Conservation (phyloP, 2,888 invertebrate genomes). For the Drosophila longiperda region DNA sequence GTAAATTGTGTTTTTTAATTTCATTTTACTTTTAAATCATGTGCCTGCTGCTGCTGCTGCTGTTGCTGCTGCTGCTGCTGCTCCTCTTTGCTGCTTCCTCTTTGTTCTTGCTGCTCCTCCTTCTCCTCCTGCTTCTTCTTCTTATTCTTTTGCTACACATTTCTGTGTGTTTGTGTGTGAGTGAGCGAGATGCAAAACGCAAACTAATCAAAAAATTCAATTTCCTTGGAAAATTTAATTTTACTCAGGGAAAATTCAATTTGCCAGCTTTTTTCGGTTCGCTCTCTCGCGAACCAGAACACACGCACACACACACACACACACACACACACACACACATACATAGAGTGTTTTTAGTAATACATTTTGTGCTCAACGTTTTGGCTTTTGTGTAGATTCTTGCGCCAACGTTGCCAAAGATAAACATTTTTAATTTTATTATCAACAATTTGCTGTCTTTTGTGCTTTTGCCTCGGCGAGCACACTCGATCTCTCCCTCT, state of each 20-base stretch:
- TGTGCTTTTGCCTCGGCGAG: slow-evolving; percentile 15
- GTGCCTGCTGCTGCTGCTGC: slow-evolving; percentile 42
- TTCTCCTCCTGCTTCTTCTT: slow-evolving; percentile 16
- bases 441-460: slow-evolving; percentile 65
- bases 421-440: slow-evolving; percentile 79
- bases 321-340: slow-evolving; percentile 16
- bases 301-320: slow-evolving; percentile 24
- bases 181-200: slow-evolving; percentile 81
- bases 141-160: slow-evolving; percentile 10
- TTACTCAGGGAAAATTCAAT: slow-evolving; percentile 80
- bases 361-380: slow-evolving; percentile 52
- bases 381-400: slow-evolving; percentile 57
- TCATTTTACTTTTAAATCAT: slow-evolving; percentile 80
- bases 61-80: slow-evolving; percentile 2
- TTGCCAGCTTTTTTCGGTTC: slow-evolving; percentile 67
- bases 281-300: slow-evolving; percentile 40
- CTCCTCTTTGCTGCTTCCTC: slow-evolving; percentile 21
- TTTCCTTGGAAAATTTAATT: slow-evolving; percentile 81
- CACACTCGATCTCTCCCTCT: not conserved
- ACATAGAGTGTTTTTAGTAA: slow-evolving; percentile 42
- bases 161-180: slow-evolving; percentile 36
- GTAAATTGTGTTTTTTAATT: slow-evolving; percentile 70
- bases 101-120: slow-evolving; percentile 40
- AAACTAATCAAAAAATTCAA: slow-evolving; percentile 84
- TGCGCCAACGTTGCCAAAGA: slow-evolving; percentile 49